phyloP scores from a whole-genome alignment of 2,888 invertebrate genomes.

The Coleophora deauratella region DNA sequence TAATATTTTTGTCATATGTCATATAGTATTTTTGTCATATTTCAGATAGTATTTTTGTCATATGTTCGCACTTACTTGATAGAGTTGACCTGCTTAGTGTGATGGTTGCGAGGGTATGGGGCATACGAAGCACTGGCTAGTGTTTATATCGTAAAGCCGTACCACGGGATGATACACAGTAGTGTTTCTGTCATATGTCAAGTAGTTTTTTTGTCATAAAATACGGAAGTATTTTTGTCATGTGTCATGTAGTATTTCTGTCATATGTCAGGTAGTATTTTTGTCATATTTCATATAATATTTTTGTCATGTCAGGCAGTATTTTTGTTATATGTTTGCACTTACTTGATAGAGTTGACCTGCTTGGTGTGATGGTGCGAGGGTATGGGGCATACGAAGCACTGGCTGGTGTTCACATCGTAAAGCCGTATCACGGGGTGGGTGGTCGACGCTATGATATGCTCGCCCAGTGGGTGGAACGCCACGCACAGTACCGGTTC shows the following conservation, averaged over 20 bases:
- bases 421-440: slow-evolving; percentile 93
- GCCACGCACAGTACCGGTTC: slow-evolving; percentile 92
- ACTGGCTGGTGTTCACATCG: slow-evolving; percentile 95
- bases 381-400: slow-evolving; percentile 94
- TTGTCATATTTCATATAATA: no score
- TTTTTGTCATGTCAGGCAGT: not conserved
- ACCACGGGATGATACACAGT: slow-evolving; percentile 72
- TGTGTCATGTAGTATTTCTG: no score
- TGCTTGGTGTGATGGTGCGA: slow-evolving; percentile 86
- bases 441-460: slow-evolving; percentile 92
- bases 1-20: no score
- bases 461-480: slow-evolving; percentile 97
- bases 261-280: no score
- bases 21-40: no score
- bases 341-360: slow-evolving; percentile 83
- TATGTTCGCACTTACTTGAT: slow-evolving; percentile 73
- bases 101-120: slow-evolving; percentile 77
- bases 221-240: no score
- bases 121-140: slow-evolving; percentile 96
- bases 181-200: not conserved
- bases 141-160: slow-evolving; percentile 94
- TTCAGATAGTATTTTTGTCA: not conserved
- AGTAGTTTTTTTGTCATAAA: no score
- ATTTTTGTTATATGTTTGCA: slow-evolving; percentile 13
- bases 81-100: slow-evolving; percentile 74